Evolutionary conservation across 2,797 vertebrate genomes (phyloP), one percentile per base, ranked within the genome.

Genomic region (Enoplosus armatus): DNA sequence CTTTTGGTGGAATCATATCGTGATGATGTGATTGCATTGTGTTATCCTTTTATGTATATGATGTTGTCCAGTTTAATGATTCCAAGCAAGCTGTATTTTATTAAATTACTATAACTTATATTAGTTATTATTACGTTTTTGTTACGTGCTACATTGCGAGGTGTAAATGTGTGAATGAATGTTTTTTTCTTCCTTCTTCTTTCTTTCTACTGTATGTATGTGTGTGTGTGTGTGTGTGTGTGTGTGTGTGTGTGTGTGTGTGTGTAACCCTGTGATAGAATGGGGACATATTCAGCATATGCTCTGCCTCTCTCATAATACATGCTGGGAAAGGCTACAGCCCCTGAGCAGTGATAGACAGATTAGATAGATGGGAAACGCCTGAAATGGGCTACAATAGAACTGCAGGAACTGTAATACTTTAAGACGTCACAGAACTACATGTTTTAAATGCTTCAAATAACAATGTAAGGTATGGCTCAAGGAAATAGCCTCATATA

Each of bases 291-390:
- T 15, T 63, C 6, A 22, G n/a, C 27, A 55, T 14, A 45, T 39
- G 16, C 31, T 24, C 27, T 26, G 37, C 50, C n/a, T 41, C 45
- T 59, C 39, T 55, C 31, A 47, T 39, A 55, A 55, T 55, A 51
- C 59, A 70, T 70, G 64, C 47, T 64, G 33, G 59, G 50, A 70
- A 31, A 48, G 4, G 8, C 56, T 45, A 15, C 6, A 48, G 24
- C 41, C 6, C 14, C 33, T 24, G 48, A 55, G 41, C 51, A 58
- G 5, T 31, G 53, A 78, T 16, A 20, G 39, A 35, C 10, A 18
- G 12, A 24, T 63, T 31, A 29, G 51, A 26, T 60, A 6, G 20
- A 59, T 51, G 16, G n/a, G 4, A 43, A 61, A 45, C 29, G 45
- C 1, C 4, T 41, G 50, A 31, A 18, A 60, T 35, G 37, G 45